Percentiles rank a stretch among this genome's conserved stretches.
These are phyloP conservation scores for Spilosoma lubricipeda DNA, from an alignment of 2,888 invertebrate species.

Conservation along the genomic window DNA sequence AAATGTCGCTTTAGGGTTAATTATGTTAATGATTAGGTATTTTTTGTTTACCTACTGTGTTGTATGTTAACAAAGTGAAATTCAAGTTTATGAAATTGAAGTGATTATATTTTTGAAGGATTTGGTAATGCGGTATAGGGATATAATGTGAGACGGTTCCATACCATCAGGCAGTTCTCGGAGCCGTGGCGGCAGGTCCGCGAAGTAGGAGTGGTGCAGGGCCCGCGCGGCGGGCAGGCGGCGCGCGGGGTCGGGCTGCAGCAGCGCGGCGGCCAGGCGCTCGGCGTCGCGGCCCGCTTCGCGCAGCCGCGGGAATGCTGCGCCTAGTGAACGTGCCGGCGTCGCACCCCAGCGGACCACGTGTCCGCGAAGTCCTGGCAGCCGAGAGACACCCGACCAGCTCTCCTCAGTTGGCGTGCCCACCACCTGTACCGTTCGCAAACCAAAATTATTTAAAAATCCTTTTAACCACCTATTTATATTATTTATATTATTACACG, in stretches of 20 bases:
- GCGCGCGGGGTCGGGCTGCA: slow-evolving; percentile 94
- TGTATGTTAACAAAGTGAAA: neutral
- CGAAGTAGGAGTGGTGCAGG: slow-evolving; percentile 96
- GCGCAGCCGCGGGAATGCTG: slow-evolving; percentile 95
- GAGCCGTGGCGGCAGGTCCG: slow-evolving; percentile 94
- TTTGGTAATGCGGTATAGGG: neutral
- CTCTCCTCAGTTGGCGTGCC: slow-evolving; percentile 98
- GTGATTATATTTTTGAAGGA: neutral
- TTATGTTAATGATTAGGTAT: neutral
- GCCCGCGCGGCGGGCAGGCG: slow-evolving; percentile 96
- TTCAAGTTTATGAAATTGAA: neutral
- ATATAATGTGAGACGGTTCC: slow-evolving; percentile 55
- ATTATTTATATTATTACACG: no score
- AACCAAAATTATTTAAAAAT: neutral
- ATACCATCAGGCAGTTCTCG: slow-evolving; percentile 97
- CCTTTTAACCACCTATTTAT: neutral
- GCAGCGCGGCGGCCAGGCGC: slow-evolving; percentile 93
- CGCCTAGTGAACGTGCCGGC: slow-evolving; percentile 91
- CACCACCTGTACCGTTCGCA: slow-evolving; percentile 87
- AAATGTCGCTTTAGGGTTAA: neutral
- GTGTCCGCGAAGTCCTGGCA: slow-evolving; percentile 94
- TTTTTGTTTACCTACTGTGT: neutral
- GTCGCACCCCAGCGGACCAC: slow-evolving; percentile 87
- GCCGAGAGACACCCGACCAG: slow-evolving; percentile 96
- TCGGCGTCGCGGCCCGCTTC: slow-evolving; percentile 96